Percentiles rank a stretch among this genome's conserved stretches.
Evolutionary conservation across 2,797 vertebrate genomes (phyloP).

Genomic region (Rallus crepitans): DNA sequence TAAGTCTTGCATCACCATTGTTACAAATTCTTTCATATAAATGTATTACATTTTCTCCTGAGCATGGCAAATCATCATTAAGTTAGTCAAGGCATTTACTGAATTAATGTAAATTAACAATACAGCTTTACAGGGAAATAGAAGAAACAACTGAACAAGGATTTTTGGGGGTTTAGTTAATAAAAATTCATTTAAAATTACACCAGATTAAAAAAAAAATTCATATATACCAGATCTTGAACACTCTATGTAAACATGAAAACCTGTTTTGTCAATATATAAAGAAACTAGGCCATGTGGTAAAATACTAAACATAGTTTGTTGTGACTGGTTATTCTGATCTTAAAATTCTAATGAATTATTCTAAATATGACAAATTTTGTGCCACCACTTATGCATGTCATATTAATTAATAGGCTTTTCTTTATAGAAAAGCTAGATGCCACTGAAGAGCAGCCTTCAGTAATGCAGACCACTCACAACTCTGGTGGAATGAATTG

Average conservation of each 20-base stretch:
- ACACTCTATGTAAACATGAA: not conserved
- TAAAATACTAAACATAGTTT: not conserved
- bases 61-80: not conserved
- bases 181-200: not conserved
- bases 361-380: not conserved
- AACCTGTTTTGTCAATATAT: not conserved
- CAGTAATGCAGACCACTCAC: not conserved
- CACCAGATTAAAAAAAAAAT: not conserved
- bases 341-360: not conserved
- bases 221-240: not conserved
- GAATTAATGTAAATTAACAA: not conserved
- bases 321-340: not conserved
- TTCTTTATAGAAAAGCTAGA: not conserved
- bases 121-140: not conserved
- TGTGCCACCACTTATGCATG: not conserved
- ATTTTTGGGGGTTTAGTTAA: not conserved
- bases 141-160: not conserved
- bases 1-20: not conserved
- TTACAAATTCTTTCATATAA: slow-evolving; percentile 4
- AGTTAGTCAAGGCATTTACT: not conserved
- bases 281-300: not conserved
- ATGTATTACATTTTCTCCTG: not conserved
- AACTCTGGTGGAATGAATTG: not conserved
- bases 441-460: not conserved
- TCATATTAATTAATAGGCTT: rapidly evolving